Percentiles rank a stretch among this genome's conserved stretches.
phyloP scores from a whole-genome alignment of 2,113 vertebrate genomes.

The Tachysurus fulvidraco region DNA sequence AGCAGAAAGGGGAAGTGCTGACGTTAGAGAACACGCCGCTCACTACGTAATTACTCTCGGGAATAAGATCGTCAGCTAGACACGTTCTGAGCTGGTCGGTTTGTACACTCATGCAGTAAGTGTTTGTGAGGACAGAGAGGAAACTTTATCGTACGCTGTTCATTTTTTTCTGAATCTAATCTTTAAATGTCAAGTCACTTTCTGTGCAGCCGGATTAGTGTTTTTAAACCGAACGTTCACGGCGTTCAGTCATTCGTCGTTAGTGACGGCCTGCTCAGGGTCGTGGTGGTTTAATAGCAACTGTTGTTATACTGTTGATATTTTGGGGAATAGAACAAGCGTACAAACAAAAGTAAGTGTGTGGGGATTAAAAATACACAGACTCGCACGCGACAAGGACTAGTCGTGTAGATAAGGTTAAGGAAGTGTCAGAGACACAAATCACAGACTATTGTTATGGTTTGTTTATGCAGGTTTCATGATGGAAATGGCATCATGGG shows the following conservation, averaged over 20 bases:
- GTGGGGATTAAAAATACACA: no score
- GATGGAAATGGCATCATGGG: constrained; percentile 99
- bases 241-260: not conserved
- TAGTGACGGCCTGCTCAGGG: not conserved
- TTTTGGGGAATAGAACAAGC: not conserved
- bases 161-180: not conserved
- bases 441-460: not conserved
- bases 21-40: constrained; percentile 7
- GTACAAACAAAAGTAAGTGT: not conserved
- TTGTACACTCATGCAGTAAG: not conserved
- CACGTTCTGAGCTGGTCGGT: not conserved
- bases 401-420: not conserved
- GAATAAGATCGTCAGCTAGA: not conserved
- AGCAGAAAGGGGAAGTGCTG: constrained; percentile 20
- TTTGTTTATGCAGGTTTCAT: constrained; percentile 84
- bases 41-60: constrained; percentile 5
- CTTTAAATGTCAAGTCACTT: not conserved
- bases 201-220: not conserved
- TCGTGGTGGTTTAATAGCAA: not conserved
- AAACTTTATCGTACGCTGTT: not conserved
- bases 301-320: not conserved
- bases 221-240: not conserved
- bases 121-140: not conserved
- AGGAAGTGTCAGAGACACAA: not conserved
- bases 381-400: not conserved